Conservation (phyloP, 2,888 invertebrate species). For the Lagria hirta region DNA sequence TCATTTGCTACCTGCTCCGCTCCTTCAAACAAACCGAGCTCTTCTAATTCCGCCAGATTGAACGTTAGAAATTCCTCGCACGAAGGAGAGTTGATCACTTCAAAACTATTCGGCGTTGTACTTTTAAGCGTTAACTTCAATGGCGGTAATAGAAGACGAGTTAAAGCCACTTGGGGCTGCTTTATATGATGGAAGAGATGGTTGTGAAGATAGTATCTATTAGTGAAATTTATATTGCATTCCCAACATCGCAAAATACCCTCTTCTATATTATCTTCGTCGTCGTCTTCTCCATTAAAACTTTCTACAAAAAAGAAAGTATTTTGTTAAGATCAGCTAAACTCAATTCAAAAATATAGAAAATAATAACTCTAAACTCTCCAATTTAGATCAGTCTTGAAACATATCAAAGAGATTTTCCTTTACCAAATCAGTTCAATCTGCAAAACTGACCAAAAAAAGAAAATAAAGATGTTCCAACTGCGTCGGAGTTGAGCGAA, state of each 20-base stretch:
- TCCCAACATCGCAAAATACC: slow-evolving; percentile 54
- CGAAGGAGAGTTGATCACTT: slow-evolving; percentile 43
- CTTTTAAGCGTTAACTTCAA: slow-evolving; percentile 55
- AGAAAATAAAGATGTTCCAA: no score
- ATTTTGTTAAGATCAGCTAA: background rate
- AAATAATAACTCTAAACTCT: background rate
- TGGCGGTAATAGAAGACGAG: slow-evolving; percentile 57
- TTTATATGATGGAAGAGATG: slow-evolving; percentile 62
- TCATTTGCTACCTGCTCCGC: slow-evolving; percentile 14
- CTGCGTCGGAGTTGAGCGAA: no score
- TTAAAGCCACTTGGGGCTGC: slow-evolving; percentile 57
- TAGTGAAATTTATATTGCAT: slow-evolving; percentile 57
- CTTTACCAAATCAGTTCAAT: no score
- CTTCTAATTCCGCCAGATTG: slow-evolving; percentile 32
- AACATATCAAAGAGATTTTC: no score
- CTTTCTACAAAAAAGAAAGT: slow-evolving; percentile 16
- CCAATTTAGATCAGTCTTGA: background rate
- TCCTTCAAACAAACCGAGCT: slow-evolving; percentile 1
- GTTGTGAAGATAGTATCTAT: slow-evolving; percentile 55
- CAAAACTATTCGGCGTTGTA: slow-evolving; percentile 45
- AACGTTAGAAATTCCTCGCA: slow-evolving; percentile 7
- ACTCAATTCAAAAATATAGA: background rate
- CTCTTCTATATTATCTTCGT: slow-evolving; percentile 36
- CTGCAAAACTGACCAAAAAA: no score
- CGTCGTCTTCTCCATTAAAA: slow-evolving; percentile 23